Conservation (phyloP, 2,113 vertebrate species). For the Eudorcas thomsonii region DNA sequence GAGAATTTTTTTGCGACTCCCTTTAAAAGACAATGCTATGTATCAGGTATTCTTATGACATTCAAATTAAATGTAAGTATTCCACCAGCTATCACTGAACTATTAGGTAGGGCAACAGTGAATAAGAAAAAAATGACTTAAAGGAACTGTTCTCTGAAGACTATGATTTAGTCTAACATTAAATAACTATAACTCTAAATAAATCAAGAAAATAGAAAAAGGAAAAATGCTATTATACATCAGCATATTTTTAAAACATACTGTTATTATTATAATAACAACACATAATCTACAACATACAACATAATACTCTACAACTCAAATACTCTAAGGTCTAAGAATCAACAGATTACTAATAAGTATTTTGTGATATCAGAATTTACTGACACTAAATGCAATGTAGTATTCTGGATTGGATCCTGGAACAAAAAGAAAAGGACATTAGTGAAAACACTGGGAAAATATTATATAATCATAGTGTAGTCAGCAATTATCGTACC, state of each 20-base stretch:
- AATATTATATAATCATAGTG: neutral
- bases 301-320: neutral
- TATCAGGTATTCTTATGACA: neutral
- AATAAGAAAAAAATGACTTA: neutral
- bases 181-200: neutral
- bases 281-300: neutral
- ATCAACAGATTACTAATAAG: neutral
- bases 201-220: neutral
- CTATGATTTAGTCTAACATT: neutral
- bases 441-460: neutral
- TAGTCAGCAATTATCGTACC: neutral
- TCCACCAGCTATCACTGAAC: neutral
- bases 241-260: neutral
- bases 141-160: neutral
- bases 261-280: neutral
- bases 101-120: neutral
- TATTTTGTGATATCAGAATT: conserved; percentile 1
- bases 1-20: neutral
- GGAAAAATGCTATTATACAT: neutral
- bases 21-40: neutral
- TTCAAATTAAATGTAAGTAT: neutral
- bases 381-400: neutral
- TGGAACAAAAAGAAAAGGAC: neutral
- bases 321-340: neutral
- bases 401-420: neutral